A percentile compares a stretch with the other conserved stretches of the same genome.
phyloP scores from a whole-genome alignment of 2,888 invertebrate genomes.

The Nomada hirtipes region DNA sequence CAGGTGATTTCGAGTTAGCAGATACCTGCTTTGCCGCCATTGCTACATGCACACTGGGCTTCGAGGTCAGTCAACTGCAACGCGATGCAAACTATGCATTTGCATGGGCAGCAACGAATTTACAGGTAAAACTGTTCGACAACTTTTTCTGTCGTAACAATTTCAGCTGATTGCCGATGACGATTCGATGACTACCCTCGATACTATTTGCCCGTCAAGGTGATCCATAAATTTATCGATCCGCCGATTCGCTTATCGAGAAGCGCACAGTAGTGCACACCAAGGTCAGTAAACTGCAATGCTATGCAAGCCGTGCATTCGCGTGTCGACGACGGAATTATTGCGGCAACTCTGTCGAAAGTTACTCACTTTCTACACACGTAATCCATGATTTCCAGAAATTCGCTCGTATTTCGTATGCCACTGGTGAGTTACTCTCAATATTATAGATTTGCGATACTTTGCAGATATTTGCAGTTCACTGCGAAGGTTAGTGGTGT shows the following conservation, averaged over 20 bases:
- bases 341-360: conserved; percentile 29
- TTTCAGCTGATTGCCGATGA: background rate
- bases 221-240: background rate
- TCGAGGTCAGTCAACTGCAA: conserved; percentile 78
- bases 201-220: background rate
- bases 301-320: conserved; percentile 59
- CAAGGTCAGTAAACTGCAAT: conserved; percentile 74
- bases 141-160: conserved; percentile 1
- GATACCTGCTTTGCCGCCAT: conserved; percentile 56
- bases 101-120: conserved; percentile 47
- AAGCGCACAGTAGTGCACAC: conserved; percentile 2
- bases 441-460: too few relatives aligned
- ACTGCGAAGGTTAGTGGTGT: background rate
- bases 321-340: conserved; percentile 47
- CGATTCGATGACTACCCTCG: background rate
- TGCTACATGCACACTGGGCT: conserved; percentile 60
- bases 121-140: conserved; percentile 2
- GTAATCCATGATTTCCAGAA: conserved; percentile 4
- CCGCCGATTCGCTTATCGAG: conserved; percentile 26
- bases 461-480: too few relatives aligned
- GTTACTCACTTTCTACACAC: conserved; percentile 32
- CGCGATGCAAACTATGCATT: conserved; percentile 68
- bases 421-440: background rate
- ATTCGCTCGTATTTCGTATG: background rate
- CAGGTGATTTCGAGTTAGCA: conserved; percentile 34